These are phyloP conservation scores for Helostoma temminkii DNA, from an alignment of 2,797 vertebrate species.

Conservation along the genomic window DNA sequence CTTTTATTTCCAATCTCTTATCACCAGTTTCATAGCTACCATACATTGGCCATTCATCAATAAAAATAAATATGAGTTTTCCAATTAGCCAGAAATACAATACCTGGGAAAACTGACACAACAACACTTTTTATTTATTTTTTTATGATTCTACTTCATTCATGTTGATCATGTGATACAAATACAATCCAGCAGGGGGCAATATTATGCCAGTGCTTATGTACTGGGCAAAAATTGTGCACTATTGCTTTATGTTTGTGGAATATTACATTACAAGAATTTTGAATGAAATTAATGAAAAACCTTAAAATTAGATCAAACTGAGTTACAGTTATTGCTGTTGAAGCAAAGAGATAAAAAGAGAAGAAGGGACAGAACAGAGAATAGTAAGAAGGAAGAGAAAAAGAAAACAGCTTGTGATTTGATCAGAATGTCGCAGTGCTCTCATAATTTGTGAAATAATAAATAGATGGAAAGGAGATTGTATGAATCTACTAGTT, in stretches of 20 bases:
- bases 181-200: slow-evolving; percentile 57
- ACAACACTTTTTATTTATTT: not conserved
- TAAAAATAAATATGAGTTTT: too few species aligned
- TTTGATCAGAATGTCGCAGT: slow-evolving; percentile 22
- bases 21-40: too few species aligned
- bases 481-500: slow-evolving; percentile 28
- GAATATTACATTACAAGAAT: not conserved
- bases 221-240: not conserved
- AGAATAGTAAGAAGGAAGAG: too few species aligned
- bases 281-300: not conserved
- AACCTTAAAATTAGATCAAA: not conserved
- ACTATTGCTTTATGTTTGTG: not conserved
- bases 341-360: too few species aligned
- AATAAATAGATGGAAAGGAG: slow-evolving; percentile 18
- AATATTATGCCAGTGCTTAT: slow-evolving; percentile 25
- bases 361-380: too few species aligned
- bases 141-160: not conserved
- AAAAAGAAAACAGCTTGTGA: too few species aligned
- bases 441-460: slow-evolving; percentile 7
- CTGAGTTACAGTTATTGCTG: not conserved
- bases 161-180: slow-evolving; percentile 16
- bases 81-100: too few species aligned
- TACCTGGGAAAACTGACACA: not conserved
- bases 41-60: too few species aligned
- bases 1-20: too few species aligned